Evolutionary conservation across 2,113 vertebrate genomes (phyloP).

Genomic region (Gambusia affinis): DNA sequence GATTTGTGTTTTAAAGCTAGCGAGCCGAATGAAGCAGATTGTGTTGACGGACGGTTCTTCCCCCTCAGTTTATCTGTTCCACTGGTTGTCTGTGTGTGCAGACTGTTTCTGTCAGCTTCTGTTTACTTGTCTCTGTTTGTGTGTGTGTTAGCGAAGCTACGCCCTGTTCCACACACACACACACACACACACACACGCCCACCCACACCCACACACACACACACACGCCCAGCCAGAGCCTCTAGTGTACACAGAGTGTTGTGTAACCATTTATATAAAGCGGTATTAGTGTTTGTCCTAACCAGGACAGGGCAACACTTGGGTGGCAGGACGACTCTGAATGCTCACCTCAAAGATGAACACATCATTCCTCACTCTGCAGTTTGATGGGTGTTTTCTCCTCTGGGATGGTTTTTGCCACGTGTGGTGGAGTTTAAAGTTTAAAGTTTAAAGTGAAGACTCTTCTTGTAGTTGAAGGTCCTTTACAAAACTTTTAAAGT

Average conservation of each 20-base stretch:
- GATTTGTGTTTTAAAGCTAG: not conserved
- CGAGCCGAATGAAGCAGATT: constrained; percentile 24
- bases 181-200: no score
- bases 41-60: constrained; percentile 39
- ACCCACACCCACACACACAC: not conserved
- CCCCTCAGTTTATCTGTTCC: constrained; percentile 22
- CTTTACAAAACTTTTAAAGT: constrained; percentile 22
- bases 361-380: constrained; percentile 20
- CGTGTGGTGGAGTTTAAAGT: not conserved
- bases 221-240: constrained; percentile 2
- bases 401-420: not conserved
- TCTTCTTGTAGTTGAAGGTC: constrained; percentile 6
- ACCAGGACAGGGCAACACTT: constrained; percentile 56
- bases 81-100: constrained; percentile 10
- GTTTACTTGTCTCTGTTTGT: constrained; percentile 36
- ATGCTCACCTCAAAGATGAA: constrained; percentile 25
- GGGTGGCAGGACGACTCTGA: constrained; percentile 34
- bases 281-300: constrained; percentile 65
- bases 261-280: constrained; percentile 69
- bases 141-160: constrained; percentile 16
- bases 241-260: constrained; percentile 46
- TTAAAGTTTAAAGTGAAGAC: not conserved
- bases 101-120: constrained; percentile 35
- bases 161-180: not conserved
- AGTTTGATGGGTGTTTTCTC: constrained; percentile 1